Conservation (phyloP, 30 jellyfish, hydroid and myxozoan genomes). For the Hydractinia echinata region DNA sequence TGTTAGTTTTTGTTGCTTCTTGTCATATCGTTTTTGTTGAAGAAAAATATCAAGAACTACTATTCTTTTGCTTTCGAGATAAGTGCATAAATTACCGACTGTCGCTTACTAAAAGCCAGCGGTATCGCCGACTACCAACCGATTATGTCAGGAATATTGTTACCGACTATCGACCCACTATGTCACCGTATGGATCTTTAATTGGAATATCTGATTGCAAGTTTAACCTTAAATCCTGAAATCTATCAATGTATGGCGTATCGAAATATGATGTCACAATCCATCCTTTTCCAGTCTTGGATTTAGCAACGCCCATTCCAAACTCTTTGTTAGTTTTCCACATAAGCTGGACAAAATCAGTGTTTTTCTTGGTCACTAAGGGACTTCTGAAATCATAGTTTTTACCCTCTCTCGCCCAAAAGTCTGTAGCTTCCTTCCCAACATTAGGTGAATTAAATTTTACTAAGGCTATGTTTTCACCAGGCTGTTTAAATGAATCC, state of each 20-base stretch:
- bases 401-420: constrained; percentile 79
- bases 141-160: not conserved
- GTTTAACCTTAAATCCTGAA: constrained; percentile 63
- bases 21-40: too few relatives aligned
- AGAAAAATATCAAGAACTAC: too few relatives aligned
- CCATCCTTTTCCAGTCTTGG: constrained; percentile 68
- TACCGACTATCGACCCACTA: constrained; percentile 36
- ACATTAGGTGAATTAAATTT: constrained; percentile 61
- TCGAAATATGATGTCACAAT: constrained; percentile 81
- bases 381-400: constrained; percentile 86
- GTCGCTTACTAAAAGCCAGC: too few relatives aligned
- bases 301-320: constrained; percentile 89
- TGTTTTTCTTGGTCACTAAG: constrained; percentile 59
- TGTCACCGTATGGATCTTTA: constrained; percentile 87
- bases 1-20: too few relatives aligned
- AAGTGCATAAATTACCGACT: too few relatives aligned
- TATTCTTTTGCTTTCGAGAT: too few relatives aligned
- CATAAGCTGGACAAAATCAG: constrained; percentile 82
- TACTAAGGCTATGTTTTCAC: constrained; percentile 61
- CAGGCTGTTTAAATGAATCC: constrained; percentile 42
- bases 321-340: constrained; percentile 83
- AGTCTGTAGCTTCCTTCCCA: constrained; percentile 90
- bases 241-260: constrained; percentile 71
- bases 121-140: too few relatives aligned
- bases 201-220: constrained; percentile 78